A percentile compares a stretch with the other conserved stretches of the same genome.
Evolutionary conservation across 1,140 invertebrate genomes (phyloP).

Genomic region (Hyles euphorbiae): DNA sequence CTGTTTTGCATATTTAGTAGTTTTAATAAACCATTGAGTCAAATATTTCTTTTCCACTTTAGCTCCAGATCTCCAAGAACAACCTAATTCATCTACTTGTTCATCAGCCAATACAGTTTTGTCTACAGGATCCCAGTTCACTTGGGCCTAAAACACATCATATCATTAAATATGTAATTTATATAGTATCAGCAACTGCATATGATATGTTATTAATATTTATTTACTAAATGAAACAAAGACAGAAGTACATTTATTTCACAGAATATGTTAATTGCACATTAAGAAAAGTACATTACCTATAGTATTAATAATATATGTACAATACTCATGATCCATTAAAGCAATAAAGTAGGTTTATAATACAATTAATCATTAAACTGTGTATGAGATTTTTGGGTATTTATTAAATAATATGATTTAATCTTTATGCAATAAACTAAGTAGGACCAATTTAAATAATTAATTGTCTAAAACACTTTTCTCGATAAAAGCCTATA

Average conservation of each 20-base stretch:
- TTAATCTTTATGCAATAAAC: neutral
- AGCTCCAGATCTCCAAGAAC: slow-evolving; percentile 97
- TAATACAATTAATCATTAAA: neutral
- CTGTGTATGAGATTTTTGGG: neutral
- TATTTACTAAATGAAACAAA: neutral
- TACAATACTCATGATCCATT: no score
- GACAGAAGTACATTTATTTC: neutral
- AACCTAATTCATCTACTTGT: slow-evolving; percentile 94
- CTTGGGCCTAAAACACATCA: slow-evolving; percentile 79
- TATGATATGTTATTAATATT: neutral
- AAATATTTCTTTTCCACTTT: slow-evolving; percentile 93
- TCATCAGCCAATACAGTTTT: slow-evolving; percentile 98
- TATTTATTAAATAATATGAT: neutral
- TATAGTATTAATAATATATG: no score
- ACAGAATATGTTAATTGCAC: no score
- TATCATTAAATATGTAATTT: slow-evolving; percentile 12
- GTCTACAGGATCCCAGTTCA: slow-evolving; percentile 99
- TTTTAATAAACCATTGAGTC: slow-evolving; percentile 97
- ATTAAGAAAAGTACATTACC: no score
- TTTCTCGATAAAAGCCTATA: no score
- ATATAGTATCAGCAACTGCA: slow-evolving; percentile 4
- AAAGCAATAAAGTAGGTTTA: no score
- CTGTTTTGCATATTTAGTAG: slow-evolving; percentile 91
- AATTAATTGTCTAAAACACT: no score
- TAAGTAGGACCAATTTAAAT: no score